Percentiles rank a stretch among this genome's conserved stretches.
Evolutionary conservation across 64 coral and sea anemone genomes (phyloP).

Genomic region (Cladopsammia gracilis): DNA sequence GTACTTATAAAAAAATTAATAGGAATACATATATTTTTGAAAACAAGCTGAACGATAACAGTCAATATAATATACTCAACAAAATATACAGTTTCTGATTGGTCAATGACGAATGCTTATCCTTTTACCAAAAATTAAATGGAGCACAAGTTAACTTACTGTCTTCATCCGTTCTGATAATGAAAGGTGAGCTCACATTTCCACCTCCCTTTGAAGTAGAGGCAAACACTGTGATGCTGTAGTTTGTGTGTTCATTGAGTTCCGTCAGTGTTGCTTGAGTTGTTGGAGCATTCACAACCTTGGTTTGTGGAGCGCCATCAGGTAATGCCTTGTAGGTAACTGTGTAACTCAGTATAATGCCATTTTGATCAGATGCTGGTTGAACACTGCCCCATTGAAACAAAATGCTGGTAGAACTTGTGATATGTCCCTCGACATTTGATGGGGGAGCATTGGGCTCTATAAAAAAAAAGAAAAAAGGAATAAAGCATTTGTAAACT

Average conservation of each 20-base stretch:
- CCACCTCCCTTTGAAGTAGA: background rate
- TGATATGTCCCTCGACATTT: background rate
- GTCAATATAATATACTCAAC: too few species aligned
- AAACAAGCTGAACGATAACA: too few species aligned
- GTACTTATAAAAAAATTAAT: too few species aligned
- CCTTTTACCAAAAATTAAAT: too few species aligned
- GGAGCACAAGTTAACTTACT: slow-evolving; percentile 4
- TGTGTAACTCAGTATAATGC: slow-evolving; percentile 10
- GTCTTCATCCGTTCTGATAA: slow-evolving; percentile 6
- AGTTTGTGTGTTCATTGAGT: slow-evolving; percentile 4
- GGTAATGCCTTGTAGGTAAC: slow-evolving; percentile 11
- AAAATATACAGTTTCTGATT: too few species aligned
- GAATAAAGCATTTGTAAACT: too few species aligned
- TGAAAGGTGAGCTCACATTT: background rate
- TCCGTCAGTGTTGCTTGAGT: background rate
- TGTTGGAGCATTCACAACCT: background rate
- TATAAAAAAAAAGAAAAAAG: background rate
- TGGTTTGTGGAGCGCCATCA: background rate
- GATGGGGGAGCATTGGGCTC: background rate
- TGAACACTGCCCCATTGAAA: background rate
- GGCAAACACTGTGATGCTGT: slow-evolving; percentile 32
- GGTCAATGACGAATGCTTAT: too few species aligned
- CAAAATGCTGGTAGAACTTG: slow-evolving; percentile 8
- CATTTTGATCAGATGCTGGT: slow-evolving; percentile 9
- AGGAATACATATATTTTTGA: too few species aligned